A percentile compares a stretch with the other conserved stretches of the same genome.
Conservation (phyloP, 2,113 vertebrate genomes). For the Solenodon paradoxus region DNA sequence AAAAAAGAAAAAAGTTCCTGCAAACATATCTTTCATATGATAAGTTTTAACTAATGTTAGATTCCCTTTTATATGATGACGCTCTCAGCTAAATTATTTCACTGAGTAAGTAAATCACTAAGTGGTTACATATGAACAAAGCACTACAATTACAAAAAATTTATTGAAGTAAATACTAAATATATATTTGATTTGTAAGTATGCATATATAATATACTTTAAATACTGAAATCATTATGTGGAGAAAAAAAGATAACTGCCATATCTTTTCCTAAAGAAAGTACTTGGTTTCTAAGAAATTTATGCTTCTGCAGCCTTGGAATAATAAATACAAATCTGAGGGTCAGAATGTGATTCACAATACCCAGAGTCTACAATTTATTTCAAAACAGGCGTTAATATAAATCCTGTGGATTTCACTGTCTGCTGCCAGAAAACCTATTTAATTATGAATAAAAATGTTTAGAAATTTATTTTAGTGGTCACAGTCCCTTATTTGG, state of each 20-base stretch:
- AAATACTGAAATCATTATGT: constrained; percentile 1
- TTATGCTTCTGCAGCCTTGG: constrained; percentile 39
- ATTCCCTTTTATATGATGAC: neutral
- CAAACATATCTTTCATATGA: neutral
- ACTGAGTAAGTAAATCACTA: neutral
- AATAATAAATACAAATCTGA: constrained; percentile 66
- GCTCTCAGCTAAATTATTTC: neutral
- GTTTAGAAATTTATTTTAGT: constrained; percentile 69
- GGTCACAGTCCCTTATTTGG: constrained; percentile 26
- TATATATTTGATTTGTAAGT: neutral
- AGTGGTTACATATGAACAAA: neutral
- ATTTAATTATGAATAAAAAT: constrained; percentile 78
- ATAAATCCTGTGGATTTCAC: constrained; percentile 79
- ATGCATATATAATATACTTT: neutral
- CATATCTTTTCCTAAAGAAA: constrained; percentile 39
- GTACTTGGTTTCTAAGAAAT: constrained; percentile 55
- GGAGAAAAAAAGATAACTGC: neutral
- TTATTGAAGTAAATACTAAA: neutral
- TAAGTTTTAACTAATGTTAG: neutral
- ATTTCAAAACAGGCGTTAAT: constrained; percentile 64
- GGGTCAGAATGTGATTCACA: constrained; percentile 72
- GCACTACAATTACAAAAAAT: neutral
- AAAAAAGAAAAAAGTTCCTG: neutral
- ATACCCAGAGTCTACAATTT: constrained; percentile 66
- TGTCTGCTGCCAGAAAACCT: constrained; percentile 63